A percentile compares a stretch with the other conserved stretches of the same genome.
These are phyloP conservation scores for Rhabdophis nuchalis DNA, from an alignment of 2,797 vertebrate genomes.

Conservation along the genomic window DNA sequence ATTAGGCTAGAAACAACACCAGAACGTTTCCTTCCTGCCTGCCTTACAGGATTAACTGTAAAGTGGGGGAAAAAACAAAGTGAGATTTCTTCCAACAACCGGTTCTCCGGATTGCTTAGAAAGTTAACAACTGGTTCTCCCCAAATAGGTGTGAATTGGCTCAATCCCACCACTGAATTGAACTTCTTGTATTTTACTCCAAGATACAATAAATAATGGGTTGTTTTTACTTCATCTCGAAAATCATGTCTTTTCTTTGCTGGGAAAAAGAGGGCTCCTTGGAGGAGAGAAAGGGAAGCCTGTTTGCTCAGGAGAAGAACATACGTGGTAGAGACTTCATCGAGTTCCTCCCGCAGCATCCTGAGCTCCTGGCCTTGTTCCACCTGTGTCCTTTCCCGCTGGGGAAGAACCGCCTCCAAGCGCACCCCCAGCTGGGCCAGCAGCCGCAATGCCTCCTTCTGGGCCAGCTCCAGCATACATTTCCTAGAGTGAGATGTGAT, in stretches of 20 bases:
- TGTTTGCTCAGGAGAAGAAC: neutral
- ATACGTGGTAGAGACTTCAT: conserved; percentile 57
- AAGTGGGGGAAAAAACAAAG: too few species aligned
- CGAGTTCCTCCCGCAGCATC: conserved; percentile 53
- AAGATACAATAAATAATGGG: neutral
- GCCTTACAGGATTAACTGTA: too few species aligned
- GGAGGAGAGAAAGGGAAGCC: neutral
- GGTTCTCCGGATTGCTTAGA: too few species aligned
- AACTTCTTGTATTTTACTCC: neutral
- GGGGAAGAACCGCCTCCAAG: conserved; percentile 59
- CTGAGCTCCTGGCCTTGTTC: conserved; percentile 57
- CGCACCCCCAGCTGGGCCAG: conserved; percentile 56
- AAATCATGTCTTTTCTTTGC: neutral
- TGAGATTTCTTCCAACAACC: too few species aligned
- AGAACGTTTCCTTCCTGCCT: too few species aligned
- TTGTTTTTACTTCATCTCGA: neutral
- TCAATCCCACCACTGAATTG: neutral
- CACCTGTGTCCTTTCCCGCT: conserved; percentile 58
- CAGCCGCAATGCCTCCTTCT: conserved; percentile 59
- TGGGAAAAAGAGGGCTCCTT: neutral
- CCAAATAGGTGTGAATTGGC: too few species aligned
- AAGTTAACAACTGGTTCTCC: too few species aligned
- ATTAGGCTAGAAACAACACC: too few species aligned
- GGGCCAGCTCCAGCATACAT: conserved; percentile 40
- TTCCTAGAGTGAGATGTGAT: neutral